Conservation (phyloP, 2,797 vertebrate species). For the Bovichtus diacanthus region DNA sequence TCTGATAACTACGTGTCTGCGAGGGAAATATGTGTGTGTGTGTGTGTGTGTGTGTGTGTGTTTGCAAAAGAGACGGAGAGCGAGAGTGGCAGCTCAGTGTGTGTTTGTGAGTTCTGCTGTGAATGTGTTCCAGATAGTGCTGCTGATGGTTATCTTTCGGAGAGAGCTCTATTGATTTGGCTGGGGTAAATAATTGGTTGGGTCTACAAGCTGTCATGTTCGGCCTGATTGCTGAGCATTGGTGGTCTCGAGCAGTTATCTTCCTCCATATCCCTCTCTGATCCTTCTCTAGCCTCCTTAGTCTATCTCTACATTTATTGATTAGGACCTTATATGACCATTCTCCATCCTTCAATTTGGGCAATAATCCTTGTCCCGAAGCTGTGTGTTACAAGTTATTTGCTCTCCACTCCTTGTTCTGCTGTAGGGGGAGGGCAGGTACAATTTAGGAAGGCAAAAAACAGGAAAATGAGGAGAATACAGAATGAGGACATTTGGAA, state of each 20-base stretch:
- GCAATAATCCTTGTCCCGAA: constrained; percentile 69
- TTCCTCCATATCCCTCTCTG: constrained; percentile 79
- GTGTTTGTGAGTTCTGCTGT: constrained; percentile 68
- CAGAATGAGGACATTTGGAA: constrained; percentile 69
- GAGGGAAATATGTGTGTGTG: constrained; percentile 20
- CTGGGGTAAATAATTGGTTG: constrained; percentile 85
- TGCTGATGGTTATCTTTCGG: constrained; percentile 81
- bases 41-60: constrained; percentile 12
- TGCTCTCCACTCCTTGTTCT: constrained; percentile 40
- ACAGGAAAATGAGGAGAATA: constrained; percentile 49
- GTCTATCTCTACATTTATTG: constrained; percentile 80
- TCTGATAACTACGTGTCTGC: constrained; percentile 49
- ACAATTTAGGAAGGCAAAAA: constrained; percentile 43
- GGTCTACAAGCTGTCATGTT: constrained; percentile 87
- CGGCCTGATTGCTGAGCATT: constrained; percentile 82
- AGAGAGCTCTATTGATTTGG: constrained; percentile 86
- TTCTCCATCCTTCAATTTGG: constrained; percentile 77
- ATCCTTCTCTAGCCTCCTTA: constrained; percentile 77
- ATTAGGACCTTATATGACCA: constrained; percentile 73
- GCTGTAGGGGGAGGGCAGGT: constrained; percentile 27
- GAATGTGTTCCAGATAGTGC: constrained; percentile 74
- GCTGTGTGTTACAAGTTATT: constrained; percentile 55
- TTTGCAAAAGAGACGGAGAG: constrained; percentile 50
- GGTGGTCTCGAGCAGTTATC: constrained; percentile 82
- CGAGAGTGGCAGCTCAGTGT: constrained; percentile 60